Conservation (phyloP, 1,140 invertebrate species). For the Maconellicoccus hirsutus region DNA sequence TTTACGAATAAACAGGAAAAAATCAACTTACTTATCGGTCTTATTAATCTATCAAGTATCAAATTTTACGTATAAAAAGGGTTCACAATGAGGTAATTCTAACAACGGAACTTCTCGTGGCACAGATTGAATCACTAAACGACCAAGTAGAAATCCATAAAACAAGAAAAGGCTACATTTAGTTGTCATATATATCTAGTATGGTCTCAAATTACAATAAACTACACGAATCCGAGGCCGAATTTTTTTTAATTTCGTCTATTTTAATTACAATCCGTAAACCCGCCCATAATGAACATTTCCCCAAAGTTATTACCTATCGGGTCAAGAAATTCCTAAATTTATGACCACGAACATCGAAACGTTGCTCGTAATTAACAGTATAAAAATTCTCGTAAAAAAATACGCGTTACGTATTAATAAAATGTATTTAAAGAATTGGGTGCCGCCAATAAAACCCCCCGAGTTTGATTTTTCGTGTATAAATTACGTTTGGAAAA, state of each 20-base stretch:
- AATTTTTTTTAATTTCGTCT: not conserved
- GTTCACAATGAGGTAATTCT: not conserved
- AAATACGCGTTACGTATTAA: not conserved
- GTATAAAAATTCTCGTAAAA: not conserved
- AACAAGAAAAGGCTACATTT: not conserved
- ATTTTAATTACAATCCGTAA: not conserved
- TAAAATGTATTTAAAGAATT: not conserved
- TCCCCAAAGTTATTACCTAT: not conserved
- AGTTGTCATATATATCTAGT: not conserved
- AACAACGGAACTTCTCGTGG: not conserved
- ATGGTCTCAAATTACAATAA: not conserved
- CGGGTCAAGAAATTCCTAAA: not conserved
- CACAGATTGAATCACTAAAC: not conserved
- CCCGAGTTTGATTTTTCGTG: not conserved
- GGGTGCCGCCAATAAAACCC: constrained; percentile 1
- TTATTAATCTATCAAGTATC: not conserved
- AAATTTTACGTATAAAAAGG: not conserved
- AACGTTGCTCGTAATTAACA: constrained; percentile 4
- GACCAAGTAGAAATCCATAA: not conserved
- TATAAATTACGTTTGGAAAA: not conserved
- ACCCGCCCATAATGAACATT: not conserved
- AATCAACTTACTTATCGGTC: no score
- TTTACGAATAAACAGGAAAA: no score
- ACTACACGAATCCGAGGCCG: not conserved
- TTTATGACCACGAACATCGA: not conserved